Base-by-base conservation (phyloP, 2,113 vertebrate species). In the Calidris pugnax region DNA sequence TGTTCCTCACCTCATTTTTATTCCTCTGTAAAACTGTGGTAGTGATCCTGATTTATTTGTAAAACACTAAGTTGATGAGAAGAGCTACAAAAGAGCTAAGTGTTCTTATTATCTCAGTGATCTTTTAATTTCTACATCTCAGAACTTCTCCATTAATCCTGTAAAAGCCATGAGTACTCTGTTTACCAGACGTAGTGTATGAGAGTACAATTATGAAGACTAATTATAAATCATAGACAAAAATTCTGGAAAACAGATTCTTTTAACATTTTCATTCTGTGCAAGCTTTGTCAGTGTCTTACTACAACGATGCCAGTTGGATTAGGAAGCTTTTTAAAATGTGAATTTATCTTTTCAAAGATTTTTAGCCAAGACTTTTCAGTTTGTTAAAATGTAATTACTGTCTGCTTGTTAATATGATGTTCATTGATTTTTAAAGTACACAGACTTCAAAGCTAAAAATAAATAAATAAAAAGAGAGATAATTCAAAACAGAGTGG, bases 401-500 rank as follows among this genome's bases (percentile, higher is more conserved):
- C 64, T 62, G 71, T 86, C 95, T 94, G 81, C 89, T 97, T 92
- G 77, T 95, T 97, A 97, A 96, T 97, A 79, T 67, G 90, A 92
- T 94, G 92, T 95, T 96, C 73, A 97, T 91, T 96, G 95, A 97
- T 97, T 97, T 96, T 97, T 96, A 94, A 96, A 97, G 87, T 95
- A 94, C 92, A 97, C 94, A 95, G 93, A 89, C 95, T 97, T 97
- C 93, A 97, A 97, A 97, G 97, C 89, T 91, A 84, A 79, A 97
- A 97, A 97, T 93, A 95, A 96, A 97, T 97, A 95, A 96, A 93
- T 96, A 94, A 95, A 93, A 73, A 66, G 69, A 75, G 64, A 91
- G 89, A 95, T 97, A 96, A 97, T 97, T 97, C 89, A 94, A 97
- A 97, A 73, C 97, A 97, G 96, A 97, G 84, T 91, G 91, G 92